Percentiles rank a stretch among this genome's conserved stretches.
Evolutionary conservation across 2,113 vertebrate genomes (phyloP).

Genomic region (Gnathonemus echidnorhynchus): DNA sequence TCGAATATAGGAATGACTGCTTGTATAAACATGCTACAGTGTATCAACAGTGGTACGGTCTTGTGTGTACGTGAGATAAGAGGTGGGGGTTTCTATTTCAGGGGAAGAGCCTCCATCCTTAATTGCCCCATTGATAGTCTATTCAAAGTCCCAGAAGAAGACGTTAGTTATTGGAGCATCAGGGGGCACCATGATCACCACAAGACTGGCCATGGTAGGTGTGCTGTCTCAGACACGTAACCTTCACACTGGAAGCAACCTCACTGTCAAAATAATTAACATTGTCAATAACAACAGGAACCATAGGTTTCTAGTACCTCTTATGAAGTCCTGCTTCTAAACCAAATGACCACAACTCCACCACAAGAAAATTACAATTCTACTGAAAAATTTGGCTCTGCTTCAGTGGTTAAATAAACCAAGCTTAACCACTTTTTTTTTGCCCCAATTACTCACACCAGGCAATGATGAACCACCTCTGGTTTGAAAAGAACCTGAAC

Average conservation of each 20-base stretch:
- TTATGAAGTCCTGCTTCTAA: not conserved
- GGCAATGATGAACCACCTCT: not conserved
- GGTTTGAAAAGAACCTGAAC: not conserved
- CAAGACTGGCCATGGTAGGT: constrained; percentile 71
- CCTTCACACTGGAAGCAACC: not conserved
- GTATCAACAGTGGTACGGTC: not conserved
- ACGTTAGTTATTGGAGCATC: constrained; percentile 81
- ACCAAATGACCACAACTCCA: not conserved
- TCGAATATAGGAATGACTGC: not conserved
- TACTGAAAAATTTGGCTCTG: not conserved
- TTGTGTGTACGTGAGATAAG: not conserved
- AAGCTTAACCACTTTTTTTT: not conserved
- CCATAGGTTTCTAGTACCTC: not conserved
- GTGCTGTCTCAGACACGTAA: not conserved
- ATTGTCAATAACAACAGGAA: not conserved
- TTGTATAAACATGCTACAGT: not conserved
- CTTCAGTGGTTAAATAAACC: not conserved
- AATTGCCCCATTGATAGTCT: constrained; percentile 76
- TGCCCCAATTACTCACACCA: not conserved
- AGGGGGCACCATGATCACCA: constrained; percentile 70
- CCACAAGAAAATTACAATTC: not conserved
- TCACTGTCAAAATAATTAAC: not conserved
- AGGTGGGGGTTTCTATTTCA: constrained; percentile 29
- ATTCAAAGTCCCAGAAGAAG: constrained; percentile 55
- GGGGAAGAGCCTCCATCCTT: constrained; percentile 83